Percentiles rank a stretch among this genome's conserved stretches.
phyloP scores from a whole-genome alignment of 2,888 invertebrate genomes.

The Leptinotarsa peninsularis region DNA sequence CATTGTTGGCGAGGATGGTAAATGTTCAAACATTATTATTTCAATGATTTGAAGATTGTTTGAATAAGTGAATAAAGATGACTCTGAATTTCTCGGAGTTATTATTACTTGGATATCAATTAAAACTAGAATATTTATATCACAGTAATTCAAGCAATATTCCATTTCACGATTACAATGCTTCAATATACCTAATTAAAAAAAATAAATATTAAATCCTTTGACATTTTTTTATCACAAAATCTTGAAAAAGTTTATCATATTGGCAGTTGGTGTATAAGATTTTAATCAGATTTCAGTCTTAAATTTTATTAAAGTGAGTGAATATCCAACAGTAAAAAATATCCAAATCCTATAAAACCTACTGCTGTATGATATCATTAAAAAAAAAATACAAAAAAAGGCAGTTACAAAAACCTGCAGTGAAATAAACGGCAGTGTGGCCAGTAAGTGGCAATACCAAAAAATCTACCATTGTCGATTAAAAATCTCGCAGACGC shows the following conservation, averaged over 20 bases:
- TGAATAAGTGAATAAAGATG: constrained; percentile 20
- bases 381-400: constrained; percentile 6
- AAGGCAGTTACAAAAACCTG: constrained; percentile 22
- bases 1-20: constrained; percentile 2
- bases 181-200: constrained; percentile 24
- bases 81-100: constrained; percentile 20
- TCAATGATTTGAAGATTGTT: constrained; percentile 2
- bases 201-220: constrained; percentile 33
- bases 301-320: constrained; percentile 37
- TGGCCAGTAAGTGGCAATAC: constrained; percentile 7
- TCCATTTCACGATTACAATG: constrained; percentile 39
- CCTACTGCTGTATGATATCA: constrained; percentile 11
- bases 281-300: constrained; percentile 36
- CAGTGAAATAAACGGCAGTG: constrained; percentile 21
- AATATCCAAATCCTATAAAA: constrained; percentile 28
- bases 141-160: constrained; percentile 50
- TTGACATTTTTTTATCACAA: constrained; percentile 44
- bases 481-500: not conserved
- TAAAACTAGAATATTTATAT: constrained; percentile 47
- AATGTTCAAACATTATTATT: constrained; percentile 11
- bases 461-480: not conserved
- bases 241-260: constrained; percentile 39
- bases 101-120: constrained; percentile 29
- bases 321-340: constrained; percentile 24
- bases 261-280: constrained; percentile 36